A percentile compares a stretch with the other conserved stretches of the same genome.
phyloP scores from a whole-genome alignment of 2,113 vertebrate species.

The Elanoides forficatus region DNA sequence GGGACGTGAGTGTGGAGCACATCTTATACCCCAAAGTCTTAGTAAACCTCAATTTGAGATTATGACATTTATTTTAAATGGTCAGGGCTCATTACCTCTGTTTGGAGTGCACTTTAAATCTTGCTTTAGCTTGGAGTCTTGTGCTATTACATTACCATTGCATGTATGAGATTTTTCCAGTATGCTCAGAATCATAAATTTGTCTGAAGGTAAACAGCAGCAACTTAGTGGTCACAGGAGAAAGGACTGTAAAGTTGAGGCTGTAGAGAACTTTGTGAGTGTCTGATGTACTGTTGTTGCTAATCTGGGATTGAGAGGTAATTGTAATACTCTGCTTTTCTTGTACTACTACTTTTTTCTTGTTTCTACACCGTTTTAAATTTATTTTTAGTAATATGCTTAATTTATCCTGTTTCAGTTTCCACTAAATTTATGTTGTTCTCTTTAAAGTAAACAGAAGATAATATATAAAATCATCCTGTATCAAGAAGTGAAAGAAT shows the following conservation, averaged over 20 bases:
- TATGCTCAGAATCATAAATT: neutral
- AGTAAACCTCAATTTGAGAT: neutral
- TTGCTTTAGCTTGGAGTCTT: neutral
- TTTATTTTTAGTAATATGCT: neutral
- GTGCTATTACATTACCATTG: neutral
- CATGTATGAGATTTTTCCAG: neutral
- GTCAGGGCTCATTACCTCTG: neutral
- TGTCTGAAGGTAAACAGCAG: neutral
- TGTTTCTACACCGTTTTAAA: neutral
- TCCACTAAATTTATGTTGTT: neutral
- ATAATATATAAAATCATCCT: neutral
- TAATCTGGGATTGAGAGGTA: neutral
- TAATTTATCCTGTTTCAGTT: neutral
- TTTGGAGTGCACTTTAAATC: neutral
- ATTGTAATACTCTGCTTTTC: neutral
- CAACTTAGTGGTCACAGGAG: neutral
- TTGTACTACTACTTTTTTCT: neutral
- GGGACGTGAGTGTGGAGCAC: neutral
- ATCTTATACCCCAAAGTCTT: neutral
- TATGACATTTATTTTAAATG: neutral
- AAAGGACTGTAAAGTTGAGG: neutral
- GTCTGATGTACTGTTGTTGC: neutral
- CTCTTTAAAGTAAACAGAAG: neutral
- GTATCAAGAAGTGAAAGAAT: neutral
- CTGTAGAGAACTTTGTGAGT: neutral